These are phyloP conservation scores for Pseudomyrmex gracilis DNA, from an alignment of 1,140 invertebrate genomes.

Conservation along the genomic window DNA sequence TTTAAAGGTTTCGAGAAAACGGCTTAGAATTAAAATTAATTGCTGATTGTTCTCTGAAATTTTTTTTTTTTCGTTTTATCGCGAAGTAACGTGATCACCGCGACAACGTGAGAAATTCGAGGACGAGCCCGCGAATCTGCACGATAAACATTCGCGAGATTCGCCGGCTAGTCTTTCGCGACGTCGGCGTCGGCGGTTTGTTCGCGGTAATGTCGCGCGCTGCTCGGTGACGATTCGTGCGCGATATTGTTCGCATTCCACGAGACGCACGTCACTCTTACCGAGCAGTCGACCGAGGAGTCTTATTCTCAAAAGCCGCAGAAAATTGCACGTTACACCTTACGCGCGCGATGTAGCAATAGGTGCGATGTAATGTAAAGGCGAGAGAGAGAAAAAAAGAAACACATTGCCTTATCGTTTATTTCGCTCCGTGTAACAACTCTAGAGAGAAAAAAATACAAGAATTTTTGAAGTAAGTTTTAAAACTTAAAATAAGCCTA, in stretches of 20 bases:
- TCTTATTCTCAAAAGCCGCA: constrained; percentile 32
- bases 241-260: constrained; percentile 83
- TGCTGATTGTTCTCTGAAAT: not conserved
- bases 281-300: constrained; percentile 8
- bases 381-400: not conserved
- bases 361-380: no score
- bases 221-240: constrained; percentile 70
- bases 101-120: constrained; percentile 35
- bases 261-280: constrained; percentile 76
- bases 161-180: constrained; percentile 47
- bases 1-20: no score
- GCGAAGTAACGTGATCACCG: not conserved
- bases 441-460: not conserved
- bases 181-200: constrained; percentile 51
- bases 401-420: not conserved
- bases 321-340: constrained; percentile 12
- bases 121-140: constrained; percentile 39
- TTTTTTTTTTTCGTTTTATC: constrained; percentile 13
- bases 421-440: not conserved
- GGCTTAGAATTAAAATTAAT: no score
- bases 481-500: no score
- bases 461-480: not conserved
- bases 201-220: constrained; percentile 45
- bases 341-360: not conserved
- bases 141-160: constrained; percentile 52